Percentiles rank a stretch among this genome's conserved stretches.
These are phyloP conservation scores for Solen grandis DNA, from an alignment of 1,140 invertebrate species.

Conservation along the genomic window DNA sequence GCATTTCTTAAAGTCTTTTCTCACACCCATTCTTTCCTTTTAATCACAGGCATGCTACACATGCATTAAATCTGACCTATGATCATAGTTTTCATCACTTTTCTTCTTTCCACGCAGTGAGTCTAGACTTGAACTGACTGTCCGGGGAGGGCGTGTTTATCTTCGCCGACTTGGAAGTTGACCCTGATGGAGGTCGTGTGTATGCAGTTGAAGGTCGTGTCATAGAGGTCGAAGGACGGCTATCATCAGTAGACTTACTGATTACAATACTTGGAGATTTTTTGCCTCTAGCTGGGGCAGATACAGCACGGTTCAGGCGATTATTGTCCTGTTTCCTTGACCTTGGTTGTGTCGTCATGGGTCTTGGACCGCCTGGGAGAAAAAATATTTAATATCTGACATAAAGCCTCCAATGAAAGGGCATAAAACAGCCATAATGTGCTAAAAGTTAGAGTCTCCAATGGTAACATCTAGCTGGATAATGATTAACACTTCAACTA, in stretches of 20 bases:
- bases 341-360: conserved; percentile 54
- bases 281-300: conserved; percentile 53
- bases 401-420: background rate
- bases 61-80: background rate
- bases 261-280: conserved; percentile 64
- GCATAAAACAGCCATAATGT: background rate
- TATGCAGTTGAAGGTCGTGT: conserved; percentile 51
- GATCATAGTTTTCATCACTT: conserved; percentile 37
- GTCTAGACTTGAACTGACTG: conserved; percentile 56
- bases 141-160: conserved; percentile 59
- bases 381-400: background rate
- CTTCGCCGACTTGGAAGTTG: conserved; percentile 46
- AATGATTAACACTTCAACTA: no score
- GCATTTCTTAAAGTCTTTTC: no score
- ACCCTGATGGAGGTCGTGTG: conserved; percentile 51
- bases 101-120: conserved; percentile 64
- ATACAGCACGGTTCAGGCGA: conserved; percentile 47
- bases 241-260: conserved; percentile 54
- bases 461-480: no score
- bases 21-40: no score
- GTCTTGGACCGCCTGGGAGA: conserved; percentile 40
- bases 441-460: no score
- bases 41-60: no score
- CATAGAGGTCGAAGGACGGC: conserved; percentile 58
- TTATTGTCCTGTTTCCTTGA: conserved; percentile 32